Evolutionary conservation across 2,888 invertebrate species (phyloP).

Genomic region (Nephrocerus scutellatus): DNA sequence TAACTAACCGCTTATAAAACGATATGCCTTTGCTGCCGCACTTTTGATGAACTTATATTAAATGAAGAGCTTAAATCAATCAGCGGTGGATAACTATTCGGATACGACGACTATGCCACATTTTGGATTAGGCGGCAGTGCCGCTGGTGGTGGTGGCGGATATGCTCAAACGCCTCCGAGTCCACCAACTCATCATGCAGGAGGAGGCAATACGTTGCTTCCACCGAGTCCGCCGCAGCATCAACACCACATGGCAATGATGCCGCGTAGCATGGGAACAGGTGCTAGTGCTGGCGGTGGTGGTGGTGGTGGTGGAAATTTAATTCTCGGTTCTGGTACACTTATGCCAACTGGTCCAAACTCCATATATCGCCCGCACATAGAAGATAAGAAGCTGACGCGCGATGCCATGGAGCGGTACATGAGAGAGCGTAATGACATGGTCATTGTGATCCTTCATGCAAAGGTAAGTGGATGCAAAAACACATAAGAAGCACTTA

Average conservation of each 20-base stretch:
- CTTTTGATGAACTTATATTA: constrained; percentile 19
- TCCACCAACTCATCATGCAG: constrained; percentile 61
- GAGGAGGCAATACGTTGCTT: constrained; percentile 24
- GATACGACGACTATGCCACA: constrained; percentile 39
- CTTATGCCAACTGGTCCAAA: constrained; percentile 24
- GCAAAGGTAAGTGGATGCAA: constrained; percentile 60
- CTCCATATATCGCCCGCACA: constrained; percentile 40
- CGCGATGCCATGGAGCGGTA: constrained; percentile 84
- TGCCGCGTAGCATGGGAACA: constrained; percentile 30
- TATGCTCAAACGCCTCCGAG: constrained; percentile 77
- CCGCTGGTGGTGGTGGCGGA: constrained; percentile 34
- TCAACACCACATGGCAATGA: constrained; percentile 37
- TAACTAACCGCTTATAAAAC: too few species aligned
- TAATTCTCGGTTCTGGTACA: constrained; percentile 20
- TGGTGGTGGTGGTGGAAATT: constrained; percentile 17
- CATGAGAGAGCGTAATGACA: constrained; percentile 86
- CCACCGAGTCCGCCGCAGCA: constrained; percentile 30
- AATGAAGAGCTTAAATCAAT: constrained; percentile 27
- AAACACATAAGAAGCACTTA: neutral
- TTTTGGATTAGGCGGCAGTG: constrained; percentile 48
- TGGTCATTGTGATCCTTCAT: constrained; percentile 94
- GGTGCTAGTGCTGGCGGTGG: constrained; percentile 21
- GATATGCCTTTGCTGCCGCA: too few species aligned
- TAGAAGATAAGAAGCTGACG: constrained; percentile 61
- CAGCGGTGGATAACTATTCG: constrained; percentile 27